Evolutionary conservation across 1,140 invertebrate species (phyloP).

Genomic region (Doryteuthis pealeii): DNA sequence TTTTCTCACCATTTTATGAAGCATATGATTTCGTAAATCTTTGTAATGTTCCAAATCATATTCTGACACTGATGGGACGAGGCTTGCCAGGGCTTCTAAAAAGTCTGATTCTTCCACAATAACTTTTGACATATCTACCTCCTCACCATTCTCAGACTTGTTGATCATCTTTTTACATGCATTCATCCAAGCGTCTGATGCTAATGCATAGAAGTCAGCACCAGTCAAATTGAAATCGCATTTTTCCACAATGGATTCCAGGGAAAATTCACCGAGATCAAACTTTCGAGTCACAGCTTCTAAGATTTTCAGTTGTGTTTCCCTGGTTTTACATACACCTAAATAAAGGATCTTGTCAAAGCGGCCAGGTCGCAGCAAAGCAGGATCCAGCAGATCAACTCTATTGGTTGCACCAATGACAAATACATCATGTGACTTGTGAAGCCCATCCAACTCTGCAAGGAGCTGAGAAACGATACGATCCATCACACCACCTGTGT

Average conservation of each 20-base stretch:
- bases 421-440: slow-evolving; percentile 68
- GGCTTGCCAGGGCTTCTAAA: slow-evolving; percentile 33
- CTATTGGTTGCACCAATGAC: slow-evolving; percentile 94
- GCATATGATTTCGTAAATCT: slow-evolving; percentile 28
- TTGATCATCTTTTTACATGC: slow-evolving; percentile 67
- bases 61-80: slow-evolving; percentile 53
- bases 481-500: slow-evolving; percentile 94
- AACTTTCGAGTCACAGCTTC: slow-evolving; percentile 65
- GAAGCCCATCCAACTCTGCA: slow-evolving; percentile 60
- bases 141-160: slow-evolving; percentile 57
- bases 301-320: slow-evolving; percentile 62
- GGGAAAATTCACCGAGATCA: slow-evolving; percentile 24
- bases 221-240: slow-evolving; percentile 75
- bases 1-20: background rate
- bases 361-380: slow-evolving; percentile 86
- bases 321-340: slow-evolving; percentile 70
- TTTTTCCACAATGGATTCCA: slow-evolving; percentile 65
- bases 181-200: slow-evolving; percentile 75
- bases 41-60: slow-evolving; percentile 48
- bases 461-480: slow-evolving; percentile 63
- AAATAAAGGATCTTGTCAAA: slow-evolving; percentile 94
- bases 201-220: slow-evolving; percentile 80
- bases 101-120: slow-evolving; percentile 48
- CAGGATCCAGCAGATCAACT: slow-evolving; percentile 92
- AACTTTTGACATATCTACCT: slow-evolving; percentile 35